Base-by-base conservation (phyloP, 2,797 vertebrate genomes). In the Gobio occitaniae region DNA sequence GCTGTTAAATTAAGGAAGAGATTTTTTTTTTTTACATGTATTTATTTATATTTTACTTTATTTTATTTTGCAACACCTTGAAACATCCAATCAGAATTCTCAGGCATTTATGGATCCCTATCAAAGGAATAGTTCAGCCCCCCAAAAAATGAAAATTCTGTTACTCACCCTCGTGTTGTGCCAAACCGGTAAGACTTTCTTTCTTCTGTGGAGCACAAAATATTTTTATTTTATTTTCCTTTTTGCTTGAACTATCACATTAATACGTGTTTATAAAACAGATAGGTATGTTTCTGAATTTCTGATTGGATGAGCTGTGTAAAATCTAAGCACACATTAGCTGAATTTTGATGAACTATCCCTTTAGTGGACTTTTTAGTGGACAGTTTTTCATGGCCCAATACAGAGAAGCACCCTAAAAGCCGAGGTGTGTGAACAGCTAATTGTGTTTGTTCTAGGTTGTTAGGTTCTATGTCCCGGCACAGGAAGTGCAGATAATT, bases 401-500 rank as follows among this genome's bases (percentile, higher is more conserved):
- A 61, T 15, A 44, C 41, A 44, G 41, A 8, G 32, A 16, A 70
- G 21, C 48, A n/a, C 38, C 36, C 52, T 32, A 32, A 47, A 63
- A n/a, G 19, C 4, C 56, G 38, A 52, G 13, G 19, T 83, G 63
- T 59, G 75, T 77, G 50, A 69, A 41, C 74, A 8, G 38, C 52
- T 84, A 71, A 78, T 84, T 61, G 36, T 48, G 75, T 78, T 78
- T 65, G 68, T 79, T 79, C 66, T 71, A 41, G 76, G 68, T 69
- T 85, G 38, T 80, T 80, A 85, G 47, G 6, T 74, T 74, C 21
- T 21, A 15, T 80, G 84, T 38, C 65, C 66, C 32, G 13, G n/a
- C 56, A 85, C 56, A 80, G 56, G 47, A 65, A 74, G 63, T 77
- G 74, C 50, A 69, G 63, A 48, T 79, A 52, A 72, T 85, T 84